Base-by-base conservation (phyloP, 2,113 vertebrate species). In the Origma solitaria region DNA sequence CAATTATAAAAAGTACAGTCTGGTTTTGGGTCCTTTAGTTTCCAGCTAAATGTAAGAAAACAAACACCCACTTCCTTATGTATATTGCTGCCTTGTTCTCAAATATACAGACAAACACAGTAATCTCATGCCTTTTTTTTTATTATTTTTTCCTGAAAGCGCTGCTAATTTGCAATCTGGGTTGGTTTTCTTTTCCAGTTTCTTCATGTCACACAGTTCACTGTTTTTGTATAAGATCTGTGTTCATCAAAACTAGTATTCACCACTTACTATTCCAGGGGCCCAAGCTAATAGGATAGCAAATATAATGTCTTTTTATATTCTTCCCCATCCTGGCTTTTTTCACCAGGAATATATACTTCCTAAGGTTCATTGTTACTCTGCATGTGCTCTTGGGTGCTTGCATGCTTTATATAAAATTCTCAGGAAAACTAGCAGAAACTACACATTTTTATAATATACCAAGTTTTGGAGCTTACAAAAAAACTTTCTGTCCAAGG, bases 21-120 rank as follows among this genome's bases (percentile, higher is more conserved):
- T 92, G 57, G 40, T 79, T 95, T 90, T 42, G 42, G 49, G 25
- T 95, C n/a, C 79, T 84, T 68, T 51, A 72, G 61, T 57, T 96
- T 82, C 28, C 38, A 94, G 68, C 16, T 57, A 86, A 87, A 85
- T 53, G 45, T 54, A 82, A 79, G 77, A 86, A 94, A 96, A 95
- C 88, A 94, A 94, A 89, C 86, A 90, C 92, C 90, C 95, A 91
- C 95, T 64, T 94, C 95, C 89, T 95, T 81, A 86, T 87, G 91
- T 86, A 70, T 75, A 65, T 87, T 88, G 79, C 91, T 88, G 91
- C 47, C 38, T 87, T 77, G 42, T 64, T 90, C 80, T 77, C 71
- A 70, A 83, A 56, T 77, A 70, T 37, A 27, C 40, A 92, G 82
- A 78, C 80, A 95, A 93, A 88, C 45, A 64, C 47, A 89, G 73